Base-by-base conservation (phyloP, 2,888 invertebrate species). In the Drosophila rubida region DNA sequence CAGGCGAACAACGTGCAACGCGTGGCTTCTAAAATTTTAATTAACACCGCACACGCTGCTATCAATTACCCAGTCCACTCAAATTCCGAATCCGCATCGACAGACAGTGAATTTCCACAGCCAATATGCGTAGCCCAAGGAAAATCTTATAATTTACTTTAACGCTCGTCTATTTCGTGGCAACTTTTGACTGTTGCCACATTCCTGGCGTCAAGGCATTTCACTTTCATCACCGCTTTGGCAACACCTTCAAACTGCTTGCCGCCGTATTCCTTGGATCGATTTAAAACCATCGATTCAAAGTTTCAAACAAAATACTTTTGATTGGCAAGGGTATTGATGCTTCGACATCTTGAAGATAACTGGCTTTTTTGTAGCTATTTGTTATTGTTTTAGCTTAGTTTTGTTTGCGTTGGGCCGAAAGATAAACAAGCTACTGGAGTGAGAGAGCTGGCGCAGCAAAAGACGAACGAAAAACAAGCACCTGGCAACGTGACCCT, bases 1-100 rank as follows among this genome's bases (percentile, higher is more conserved):
- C 4, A 61, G 44, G 23, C 41, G n/a, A 30, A 45, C 11, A 30
- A 25, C 42, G 22, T 7, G 48, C 42, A 55, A 65, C 84, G 69
- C 75, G 87, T 69, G 80, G 60, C 70, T 64, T 75, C 55, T 71
- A 82, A 80, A 84, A 78, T 84, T 80, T 83, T 83, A 83, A 83
- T 83, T 87, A 83, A 81, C 78, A 61, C 63, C 55, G 69, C 69
- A 61, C 65, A 70, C 59, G 66, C 67, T 67, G 66, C 62, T 69
- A 70, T 67, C 70, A 80, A 79, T 78, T 78, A 78, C 78, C 64
- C 80, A 69, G 46, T 69, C 78, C 69, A 75, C 25, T 49, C 25
- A n/a, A 4, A n/a, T 25, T 13, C 19, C 13, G 22, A 9, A 16
- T 45, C 22, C 41, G 27, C 41, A 66, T 60, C 57, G 69, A 79